Base-by-base conservation (phyloP, 2,113 vertebrate species). In the Ceratotherium simum region DNA sequence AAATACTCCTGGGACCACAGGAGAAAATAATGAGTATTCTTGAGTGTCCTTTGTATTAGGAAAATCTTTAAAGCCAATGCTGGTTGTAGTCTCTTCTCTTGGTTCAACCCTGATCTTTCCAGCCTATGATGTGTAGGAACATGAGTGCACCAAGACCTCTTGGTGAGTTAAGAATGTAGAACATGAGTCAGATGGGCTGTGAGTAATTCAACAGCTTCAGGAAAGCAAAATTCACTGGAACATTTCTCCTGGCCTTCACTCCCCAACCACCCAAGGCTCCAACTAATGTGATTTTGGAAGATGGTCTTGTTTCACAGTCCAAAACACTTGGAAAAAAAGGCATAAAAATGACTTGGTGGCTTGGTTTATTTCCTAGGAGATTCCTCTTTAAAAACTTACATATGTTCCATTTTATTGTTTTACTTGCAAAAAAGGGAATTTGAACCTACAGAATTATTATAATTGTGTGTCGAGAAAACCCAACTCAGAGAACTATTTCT, bases 341-440 rank as follows among this genome's bases (percentile, higher is more conserved):
- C 93, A 79, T 88, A 36, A 94, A 97, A 97, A 70, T 96, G 56
- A 98, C 17, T 33, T 92, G 90, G 90, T 90, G 75, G 36, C 93
- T 84, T 97, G 88, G 72, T 84, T 95, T 93, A 84, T 76, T 95
- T 93, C 97, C 94, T 54, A 79, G 80, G 95, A 98, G 69, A 97
- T 97, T 97, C 62, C 29, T 94, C 95, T 98, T 84, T 65, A 98
- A 98, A 98, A 98, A 75, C 51, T 98, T 97, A 97, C 85, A 97
- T 91, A 92, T 98, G 96, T 64, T 98, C n/a, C 54, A 65, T 93
- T 98, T 98, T 97, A 98, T 98, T 98, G 84, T 98, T 98, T 97
- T 84, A 97, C 96, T 98, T 97, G 92, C 87, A 97, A 87, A 97
- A 85, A 36, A 33, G 85, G 48, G 33, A 95, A 98, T 96, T 96